phyloP scores from a whole-genome alignment of 64 coral and sea anemone species.

The Pocillopora damicornis region DNA sequence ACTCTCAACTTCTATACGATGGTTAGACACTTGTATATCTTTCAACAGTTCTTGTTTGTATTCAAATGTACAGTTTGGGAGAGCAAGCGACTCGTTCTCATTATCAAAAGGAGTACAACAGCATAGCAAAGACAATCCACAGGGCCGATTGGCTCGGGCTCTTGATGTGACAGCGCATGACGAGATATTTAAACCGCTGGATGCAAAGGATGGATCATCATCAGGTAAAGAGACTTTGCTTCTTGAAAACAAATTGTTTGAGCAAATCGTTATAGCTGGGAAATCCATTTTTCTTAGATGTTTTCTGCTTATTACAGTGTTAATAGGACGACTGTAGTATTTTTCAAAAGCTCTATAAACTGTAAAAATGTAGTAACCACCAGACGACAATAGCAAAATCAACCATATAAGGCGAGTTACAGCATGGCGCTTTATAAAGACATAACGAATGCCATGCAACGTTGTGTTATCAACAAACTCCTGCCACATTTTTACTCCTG shows the following conservation, averaged over 20 bases:
- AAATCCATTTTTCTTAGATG: constrained; percentile 23
- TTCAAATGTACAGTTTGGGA: constrained; percentile 45
- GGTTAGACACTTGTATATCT: not conserved
- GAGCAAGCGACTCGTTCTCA: not conserved
- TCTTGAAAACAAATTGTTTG: constrained; percentile 28
- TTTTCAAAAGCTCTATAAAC: constrained; percentile 45
- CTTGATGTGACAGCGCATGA: constrained; percentile 9
- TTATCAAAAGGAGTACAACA: not conserved
- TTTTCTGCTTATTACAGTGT: constrained; percentile 39
- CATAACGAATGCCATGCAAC: constrained; percentile 60
- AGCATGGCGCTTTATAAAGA: constrained; percentile 40
- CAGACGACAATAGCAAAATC: constrained; percentile 41
- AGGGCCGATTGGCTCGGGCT: not conserved
- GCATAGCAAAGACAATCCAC: constrained; percentile 10
- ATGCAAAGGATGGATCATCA: constrained; percentile 24
- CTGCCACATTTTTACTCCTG: constrained; percentile 37
- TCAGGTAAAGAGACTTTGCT: constrained; percentile 1
- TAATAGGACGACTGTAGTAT: constrained; percentile 56
- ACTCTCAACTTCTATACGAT: not conserved
- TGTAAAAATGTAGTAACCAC: constrained; percentile 17
- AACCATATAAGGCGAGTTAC: constrained; percentile 38
- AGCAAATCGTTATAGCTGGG: constrained; percentile 61
- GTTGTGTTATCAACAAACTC: constrained; percentile 59
- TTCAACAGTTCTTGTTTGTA: constrained; percentile 40
- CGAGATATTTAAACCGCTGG: constrained; percentile 20